Conservation (phyloP, 2,888 invertebrate species). For the Phaedon cochleariae region DNA sequence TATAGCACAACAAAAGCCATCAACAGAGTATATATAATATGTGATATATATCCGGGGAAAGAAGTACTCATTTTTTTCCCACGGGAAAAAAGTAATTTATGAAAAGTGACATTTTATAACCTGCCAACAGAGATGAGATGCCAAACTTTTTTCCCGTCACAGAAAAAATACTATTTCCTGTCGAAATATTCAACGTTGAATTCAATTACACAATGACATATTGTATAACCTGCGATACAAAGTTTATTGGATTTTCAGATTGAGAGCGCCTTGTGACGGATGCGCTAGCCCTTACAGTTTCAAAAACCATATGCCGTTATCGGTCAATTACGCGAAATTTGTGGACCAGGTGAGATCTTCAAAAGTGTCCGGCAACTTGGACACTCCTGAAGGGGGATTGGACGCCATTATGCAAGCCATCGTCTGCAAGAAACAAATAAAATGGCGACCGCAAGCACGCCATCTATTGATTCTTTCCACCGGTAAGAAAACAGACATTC, state of each 20-base stretch:
- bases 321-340: slow-evolving; percentile 65
- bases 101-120: too few species aligned
- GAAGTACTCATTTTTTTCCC: too few species aligned
- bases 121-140: too few species aligned
- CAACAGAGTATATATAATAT: too few species aligned
- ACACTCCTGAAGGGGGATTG: slow-evolving; percentile 77
- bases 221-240: too few species aligned
- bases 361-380: slow-evolving; percentile 65
- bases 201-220: too few species aligned
- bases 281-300: slow-evolving; percentile 73
- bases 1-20: too few species aligned
- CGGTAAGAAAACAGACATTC: slow-evolving; percentile 48
- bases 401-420: slow-evolving; percentile 90
- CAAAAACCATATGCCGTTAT: slow-evolving; percentile 75
- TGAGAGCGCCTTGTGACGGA: slow-evolving; percentile 52
- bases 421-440: slow-evolving; percentile 73
- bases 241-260: slow-evolving; percentile 40
- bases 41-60: too few species aligned
- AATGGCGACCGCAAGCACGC: slow-evolving; percentile 78
- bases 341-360: slow-evolving; percentile 58
- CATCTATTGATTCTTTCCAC: slow-evolving; percentile 82
- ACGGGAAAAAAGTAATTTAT: too few species aligned
- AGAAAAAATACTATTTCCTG: too few species aligned
- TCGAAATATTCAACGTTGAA: too few species aligned
- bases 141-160: too few species aligned